Conservation (phyloP, 2,797 vertebrate species). For the Cirrhinus molitorella region DNA sequence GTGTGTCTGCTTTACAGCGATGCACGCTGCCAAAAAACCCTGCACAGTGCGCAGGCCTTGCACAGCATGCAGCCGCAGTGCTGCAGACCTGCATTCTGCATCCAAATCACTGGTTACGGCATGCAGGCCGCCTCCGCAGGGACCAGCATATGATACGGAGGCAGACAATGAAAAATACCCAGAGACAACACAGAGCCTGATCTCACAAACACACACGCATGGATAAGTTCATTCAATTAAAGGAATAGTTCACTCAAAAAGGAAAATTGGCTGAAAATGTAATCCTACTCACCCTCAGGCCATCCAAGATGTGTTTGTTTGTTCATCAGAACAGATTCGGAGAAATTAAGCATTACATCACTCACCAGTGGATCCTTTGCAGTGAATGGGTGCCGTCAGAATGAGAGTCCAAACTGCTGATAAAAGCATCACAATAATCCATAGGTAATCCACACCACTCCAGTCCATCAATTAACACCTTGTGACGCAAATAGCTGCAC, state of each 20-base stretch:
- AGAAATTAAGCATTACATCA: background rate
- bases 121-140: slow-evolving; percentile 52
- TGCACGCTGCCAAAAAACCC: slow-evolving; percentile 20
- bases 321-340: background rate
- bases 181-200: slow-evolving; percentile 8
- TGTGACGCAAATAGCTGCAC: too few species aligned
- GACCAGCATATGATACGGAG: slow-evolving; percentile 38
- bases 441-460: too few species aligned
- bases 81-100: slow-evolving; percentile 58
- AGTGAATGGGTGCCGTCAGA: background rate
- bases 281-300: background rate
- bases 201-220: background rate
- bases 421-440: too few species aligned
- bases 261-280: background rate
- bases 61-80: slow-evolving; percentile 43
- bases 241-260: background rate
- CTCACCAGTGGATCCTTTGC: background rate
- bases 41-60: background rate
- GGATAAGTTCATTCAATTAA: background rate
- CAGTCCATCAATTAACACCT: too few species aligned
- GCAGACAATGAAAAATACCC: slow-evolving; percentile 40
- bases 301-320: background rate
- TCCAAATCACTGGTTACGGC: slow-evolving; percentile 64
- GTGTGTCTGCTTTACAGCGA: slow-evolving; percentile 6
- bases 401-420: too few species aligned